Evolutionary conservation across 2,888 invertebrate genomes (phyloP).

Genomic region (Hirtodrosophila confusa): DNA sequence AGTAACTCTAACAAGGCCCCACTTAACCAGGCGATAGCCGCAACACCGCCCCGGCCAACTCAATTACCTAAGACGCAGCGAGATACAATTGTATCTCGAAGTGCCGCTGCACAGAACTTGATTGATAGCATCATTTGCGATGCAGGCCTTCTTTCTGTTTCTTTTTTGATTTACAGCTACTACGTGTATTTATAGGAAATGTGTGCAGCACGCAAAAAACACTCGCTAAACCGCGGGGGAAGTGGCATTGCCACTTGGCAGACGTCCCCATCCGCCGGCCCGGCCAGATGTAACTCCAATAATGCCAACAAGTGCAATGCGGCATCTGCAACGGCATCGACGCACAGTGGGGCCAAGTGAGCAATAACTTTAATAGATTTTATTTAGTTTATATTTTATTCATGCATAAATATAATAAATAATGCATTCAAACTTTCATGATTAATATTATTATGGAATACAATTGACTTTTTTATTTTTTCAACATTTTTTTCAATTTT

Average conservation of each 20-base stretch:
- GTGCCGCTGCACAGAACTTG: constrained; percentile 41
- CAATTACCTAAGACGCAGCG: constrained; percentile 36
- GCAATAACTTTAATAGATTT: too few relatives aligned
- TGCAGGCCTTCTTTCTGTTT: constrained; percentile 19
- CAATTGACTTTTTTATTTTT: too few relatives aligned
- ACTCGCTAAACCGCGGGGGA: constrained; percentile 13
- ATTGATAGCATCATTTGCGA: constrained; percentile 62
- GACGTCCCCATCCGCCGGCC: constrained; percentile 27
- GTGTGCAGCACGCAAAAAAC: constrained; percentile 58
- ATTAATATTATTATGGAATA: too few relatives aligned
- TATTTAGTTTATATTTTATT: too few relatives aligned
- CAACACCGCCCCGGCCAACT: constrained; percentile 18
- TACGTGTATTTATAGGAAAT: constrained; percentile 50
- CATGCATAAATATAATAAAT: too few relatives aligned
- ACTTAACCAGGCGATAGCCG: constrained; percentile 45
- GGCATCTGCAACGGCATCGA: constrained; percentile 14
- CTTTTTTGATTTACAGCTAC: constrained; percentile 65
- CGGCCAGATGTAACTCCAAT: constrained; percentile 44
- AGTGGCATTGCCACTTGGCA: constrained; percentile 31
- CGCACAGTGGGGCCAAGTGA: too few relatives aligned
- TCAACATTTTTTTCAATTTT: too few relatives aligned
- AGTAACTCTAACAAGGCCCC: constrained; percentile 51
- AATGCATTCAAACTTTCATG: too few relatives aligned
- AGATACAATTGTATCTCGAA: constrained; percentile 54
- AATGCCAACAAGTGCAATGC: constrained; percentile 49